Percentiles rank a stretch among this genome's conserved stretches.
Evolutionary conservation across 2,797 vertebrate species (phyloP).

Genomic region (Taeniopygia guttata): DNA sequence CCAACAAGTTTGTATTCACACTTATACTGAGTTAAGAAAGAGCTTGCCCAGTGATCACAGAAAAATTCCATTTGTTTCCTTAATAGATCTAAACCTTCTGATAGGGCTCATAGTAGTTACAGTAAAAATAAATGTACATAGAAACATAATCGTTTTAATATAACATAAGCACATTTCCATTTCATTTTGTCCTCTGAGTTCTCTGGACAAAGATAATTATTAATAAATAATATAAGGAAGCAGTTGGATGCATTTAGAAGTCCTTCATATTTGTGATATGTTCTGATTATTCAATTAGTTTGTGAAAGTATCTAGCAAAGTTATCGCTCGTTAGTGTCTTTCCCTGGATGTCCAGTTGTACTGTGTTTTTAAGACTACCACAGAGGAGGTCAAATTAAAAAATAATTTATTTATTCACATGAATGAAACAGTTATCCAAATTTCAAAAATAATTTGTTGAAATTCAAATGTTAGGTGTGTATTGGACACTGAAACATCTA

Average conservation of each 20-base stretch:
- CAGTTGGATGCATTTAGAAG: not conserved
- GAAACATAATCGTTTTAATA: not conserved
- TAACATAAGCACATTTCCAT: not conserved
- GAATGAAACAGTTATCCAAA: not conserved
- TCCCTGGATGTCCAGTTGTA: not conserved
- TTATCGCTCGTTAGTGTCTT: not conserved
- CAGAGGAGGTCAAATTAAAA: not conserved
- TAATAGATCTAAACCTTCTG: conserved; percentile 23
- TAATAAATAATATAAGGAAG: not conserved
- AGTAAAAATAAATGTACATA: not conserved
- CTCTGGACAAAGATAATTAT: not conserved
- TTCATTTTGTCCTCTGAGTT: not conserved
- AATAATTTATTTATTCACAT: not conserved
- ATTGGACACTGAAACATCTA: not conserved
- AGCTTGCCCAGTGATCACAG: conserved; percentile 34
- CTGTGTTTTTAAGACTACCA: not conserved
- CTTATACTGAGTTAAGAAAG: conserved; percentile 55
- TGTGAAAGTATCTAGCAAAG: not conserved
- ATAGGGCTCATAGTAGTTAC: not conserved
- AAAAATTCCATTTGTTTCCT: conserved; percentile 34
- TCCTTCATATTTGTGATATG: not conserved
- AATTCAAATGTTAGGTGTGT: not conserved
- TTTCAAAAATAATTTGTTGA: not conserved
- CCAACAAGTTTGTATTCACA: conserved; percentile 60
- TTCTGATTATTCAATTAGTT: not conserved